Evolutionary conservation across 2,888 invertebrate genomes (phyloP).

Genomic region (Cantharis rufa): DNA sequence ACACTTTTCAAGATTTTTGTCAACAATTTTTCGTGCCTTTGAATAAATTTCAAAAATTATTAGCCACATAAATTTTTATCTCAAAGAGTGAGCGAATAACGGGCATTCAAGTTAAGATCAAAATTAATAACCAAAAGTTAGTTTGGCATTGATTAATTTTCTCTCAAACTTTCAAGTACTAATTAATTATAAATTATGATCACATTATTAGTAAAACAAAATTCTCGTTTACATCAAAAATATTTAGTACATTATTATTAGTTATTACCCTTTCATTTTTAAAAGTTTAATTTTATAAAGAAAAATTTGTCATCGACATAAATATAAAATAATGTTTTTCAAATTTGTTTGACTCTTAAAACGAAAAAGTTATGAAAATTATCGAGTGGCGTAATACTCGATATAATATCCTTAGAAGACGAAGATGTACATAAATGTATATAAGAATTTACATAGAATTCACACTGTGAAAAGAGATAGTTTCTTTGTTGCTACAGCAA

Average conservation of each 20-base stretch:
- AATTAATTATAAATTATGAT: constrained; percentile 2
- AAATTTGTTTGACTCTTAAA: too few relatives aligned
- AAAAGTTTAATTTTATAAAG: neutral
- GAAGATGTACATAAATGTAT: too few relatives aligned
- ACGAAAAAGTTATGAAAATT: too few relatives aligned
- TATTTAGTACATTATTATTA: neutral
- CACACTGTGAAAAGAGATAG: too few relatives aligned
- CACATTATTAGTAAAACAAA: neutral
- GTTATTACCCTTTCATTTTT: neutral
- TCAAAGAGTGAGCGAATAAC: neutral
- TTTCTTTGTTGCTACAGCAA: too few relatives aligned
- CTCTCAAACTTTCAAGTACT: neutral
- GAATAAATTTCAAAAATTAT: neutral
- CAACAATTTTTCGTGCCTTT: constrained; percentile 1
- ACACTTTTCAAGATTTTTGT: neutral
- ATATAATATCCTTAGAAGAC: too few relatives aligned
- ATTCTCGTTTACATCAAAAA: neutral
- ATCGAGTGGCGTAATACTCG: too few relatives aligned
- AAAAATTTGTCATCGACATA: neutral
- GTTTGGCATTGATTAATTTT: neutral
- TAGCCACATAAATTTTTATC: neutral
- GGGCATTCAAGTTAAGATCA: neutral
- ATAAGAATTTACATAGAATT: too few relatives aligned
- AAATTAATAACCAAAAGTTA: neutral
- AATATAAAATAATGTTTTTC: too few relatives aligned